Conservation (phyloP, 1,140 invertebrate genomes). For the Megalonaias nervosa region DNA sequence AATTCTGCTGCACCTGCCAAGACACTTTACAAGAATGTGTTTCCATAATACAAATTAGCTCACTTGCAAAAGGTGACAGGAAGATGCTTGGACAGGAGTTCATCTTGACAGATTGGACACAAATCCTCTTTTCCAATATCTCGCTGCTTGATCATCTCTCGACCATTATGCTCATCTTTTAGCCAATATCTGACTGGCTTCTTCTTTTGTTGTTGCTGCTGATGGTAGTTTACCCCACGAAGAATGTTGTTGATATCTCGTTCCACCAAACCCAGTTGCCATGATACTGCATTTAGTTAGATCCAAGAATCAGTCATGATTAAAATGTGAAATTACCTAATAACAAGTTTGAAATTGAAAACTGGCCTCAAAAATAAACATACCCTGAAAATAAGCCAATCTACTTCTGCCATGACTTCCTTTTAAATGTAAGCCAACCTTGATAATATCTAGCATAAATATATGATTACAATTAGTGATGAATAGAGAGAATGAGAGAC, state of each 20-base stretch:
- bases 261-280: constrained; percentile 70
- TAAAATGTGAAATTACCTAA: no score
- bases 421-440: no score
- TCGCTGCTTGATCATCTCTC: constrained; percentile 61
- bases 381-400: no score
- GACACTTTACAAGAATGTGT: no score
- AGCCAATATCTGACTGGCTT: constrained; percentile 27
- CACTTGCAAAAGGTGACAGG: constrained; percentile 72
- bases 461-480: no score
- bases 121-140: constrained; percentile 68
- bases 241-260: constrained; percentile 69
- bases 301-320: no score
- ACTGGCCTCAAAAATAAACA: no score
- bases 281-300: constrained; percentile 58
- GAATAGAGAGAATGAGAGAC: no score
- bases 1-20: no score
- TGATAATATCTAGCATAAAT: no score
- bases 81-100: constrained; percentile 66
- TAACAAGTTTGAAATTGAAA: no score
- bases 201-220: constrained; percentile 37
- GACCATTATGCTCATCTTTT: constrained; percentile 42
- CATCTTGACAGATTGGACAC: constrained; percentile 72
- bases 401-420: no score
- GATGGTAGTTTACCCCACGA: constrained; percentile 42
- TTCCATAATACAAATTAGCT: constrained; percentile 14